A percentile compares a stretch with the other conserved stretches of the same genome.
Evolutionary conservation across 2,888 invertebrate genomes (phyloP).

Genomic region (Tyria jacobaeae): DNA sequence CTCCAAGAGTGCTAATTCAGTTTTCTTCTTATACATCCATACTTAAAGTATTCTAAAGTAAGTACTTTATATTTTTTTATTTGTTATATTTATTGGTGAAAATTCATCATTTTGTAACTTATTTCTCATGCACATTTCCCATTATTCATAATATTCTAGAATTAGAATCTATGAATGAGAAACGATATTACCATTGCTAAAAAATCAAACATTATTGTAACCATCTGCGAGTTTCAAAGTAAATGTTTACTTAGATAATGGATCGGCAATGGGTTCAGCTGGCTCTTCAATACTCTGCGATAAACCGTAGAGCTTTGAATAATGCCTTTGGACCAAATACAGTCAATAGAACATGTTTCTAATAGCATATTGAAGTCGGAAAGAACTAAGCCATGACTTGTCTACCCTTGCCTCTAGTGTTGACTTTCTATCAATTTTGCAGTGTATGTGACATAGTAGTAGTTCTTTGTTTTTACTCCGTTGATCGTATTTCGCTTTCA

Average conservation of each 20-base stretch:
- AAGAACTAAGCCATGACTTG: neutral
- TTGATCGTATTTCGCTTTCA: neutral
- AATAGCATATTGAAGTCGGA: slow-evolving; percentile 37
- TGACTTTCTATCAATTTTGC: neutral
- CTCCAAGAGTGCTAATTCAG: too few species aligned
- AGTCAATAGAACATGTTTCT: slow-evolving; percentile 25
- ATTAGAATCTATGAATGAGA: too few species aligned
- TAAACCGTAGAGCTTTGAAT: slow-evolving; percentile 20
- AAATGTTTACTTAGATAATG: slow-evolving; percentile 37
- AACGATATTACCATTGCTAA: too few species aligned
- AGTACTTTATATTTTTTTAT: too few species aligned
- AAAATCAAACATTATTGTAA: slow-evolving; percentile 5
- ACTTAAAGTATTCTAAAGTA: too few species aligned
- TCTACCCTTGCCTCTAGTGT: neutral
- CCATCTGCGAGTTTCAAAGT: neutral
- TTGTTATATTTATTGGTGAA: too few species aligned
- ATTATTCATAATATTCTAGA: too few species aligned
- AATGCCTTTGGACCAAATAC: slow-evolving; percentile 29
- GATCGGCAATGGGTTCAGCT: slow-evolving; percentile 24
- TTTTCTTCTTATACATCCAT: too few species aligned
- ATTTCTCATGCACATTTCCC: too few species aligned
- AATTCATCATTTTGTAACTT: too few species aligned
- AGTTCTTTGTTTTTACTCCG: neutral
- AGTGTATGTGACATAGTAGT: neutral
- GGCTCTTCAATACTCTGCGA: neutral